Conservation (phyloP, 2,888 invertebrate species). For the Nephrotoma flavescens region DNA sequence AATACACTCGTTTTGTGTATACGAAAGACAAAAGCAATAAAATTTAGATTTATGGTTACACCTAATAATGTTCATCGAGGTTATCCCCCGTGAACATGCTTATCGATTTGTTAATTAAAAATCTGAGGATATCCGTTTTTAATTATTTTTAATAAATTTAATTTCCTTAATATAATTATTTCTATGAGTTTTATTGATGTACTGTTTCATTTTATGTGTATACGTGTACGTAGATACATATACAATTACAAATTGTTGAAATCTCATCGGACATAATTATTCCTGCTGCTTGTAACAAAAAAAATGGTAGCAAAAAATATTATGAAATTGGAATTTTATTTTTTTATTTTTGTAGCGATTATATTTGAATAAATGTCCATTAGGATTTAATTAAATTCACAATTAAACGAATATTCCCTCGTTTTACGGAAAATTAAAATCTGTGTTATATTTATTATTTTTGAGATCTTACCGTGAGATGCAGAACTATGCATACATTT, state of each 20-base stretch:
- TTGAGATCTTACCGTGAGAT: background rate
- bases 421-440: background rate
- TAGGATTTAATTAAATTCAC: background rate
- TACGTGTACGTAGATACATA: background rate
- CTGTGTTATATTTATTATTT: background rate
- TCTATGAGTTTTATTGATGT: background rate
- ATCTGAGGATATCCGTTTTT: background rate
- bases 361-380: background rate
- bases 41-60: background rate
- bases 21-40: background rate
- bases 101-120: background rate
- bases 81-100: background rate
- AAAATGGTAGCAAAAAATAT: background rate
- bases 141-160: background rate
- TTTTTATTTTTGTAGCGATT: background rate
- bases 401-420: background rate
- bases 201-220: background rate
- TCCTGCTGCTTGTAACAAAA: background rate
- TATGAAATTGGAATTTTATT: background rate
- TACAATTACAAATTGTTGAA: background rate
- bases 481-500: too few relatives aligned
- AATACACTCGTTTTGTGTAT: background rate
- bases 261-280: background rate
- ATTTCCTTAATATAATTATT: background rate
- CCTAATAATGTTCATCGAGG: background rate